These are phyloP conservation scores for Perognathus longimembris DNA, from an alignment of 2,113 vertebrate species.

Conservation along the genomic window DNA sequence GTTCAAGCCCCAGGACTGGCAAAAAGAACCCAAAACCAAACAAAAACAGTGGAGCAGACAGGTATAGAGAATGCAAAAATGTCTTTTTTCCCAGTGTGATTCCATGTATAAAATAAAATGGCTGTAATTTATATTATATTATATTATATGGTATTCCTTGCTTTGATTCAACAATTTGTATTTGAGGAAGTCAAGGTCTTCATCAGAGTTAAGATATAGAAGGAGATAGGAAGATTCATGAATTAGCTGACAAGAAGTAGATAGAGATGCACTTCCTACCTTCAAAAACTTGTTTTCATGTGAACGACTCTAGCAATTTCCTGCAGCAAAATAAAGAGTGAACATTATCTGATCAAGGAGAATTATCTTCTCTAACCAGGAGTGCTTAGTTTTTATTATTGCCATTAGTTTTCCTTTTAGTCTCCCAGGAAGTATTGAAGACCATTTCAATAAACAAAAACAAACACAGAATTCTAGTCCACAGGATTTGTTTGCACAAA, in stretches of 20 bases:
- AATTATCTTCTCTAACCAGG: constrained; percentile 42
- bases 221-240: background rate
- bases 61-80: background rate
- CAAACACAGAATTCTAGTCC: constrained; percentile 64
- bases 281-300: constrained; percentile 9
- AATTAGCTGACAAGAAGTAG: background rate
- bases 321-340: background rate
- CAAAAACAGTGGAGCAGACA: background rate
- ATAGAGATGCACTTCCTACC: background rate
- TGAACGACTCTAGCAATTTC: constrained; percentile 5
- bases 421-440: constrained; percentile 32
- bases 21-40: too few species aligned
- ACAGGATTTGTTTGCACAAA: constrained; percentile 48
- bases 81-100: background rate
- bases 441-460: constrained; percentile 59
- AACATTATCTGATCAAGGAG: constrained; percentile 57
- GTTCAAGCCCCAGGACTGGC: too few species aligned
- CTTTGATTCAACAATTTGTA: constrained; percentile 3
- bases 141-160: background rate
- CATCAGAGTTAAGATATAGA: constrained; percentile 21
- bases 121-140: background rate
- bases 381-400: constrained; percentile 52
- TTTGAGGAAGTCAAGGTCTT: background rate
- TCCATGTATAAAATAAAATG: background rate
- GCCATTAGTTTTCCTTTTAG: constrained; percentile 46